phyloP scores from a whole-genome alignment of 2,113 vertebrate genomes.

The Tamias sibiricus region DNA sequence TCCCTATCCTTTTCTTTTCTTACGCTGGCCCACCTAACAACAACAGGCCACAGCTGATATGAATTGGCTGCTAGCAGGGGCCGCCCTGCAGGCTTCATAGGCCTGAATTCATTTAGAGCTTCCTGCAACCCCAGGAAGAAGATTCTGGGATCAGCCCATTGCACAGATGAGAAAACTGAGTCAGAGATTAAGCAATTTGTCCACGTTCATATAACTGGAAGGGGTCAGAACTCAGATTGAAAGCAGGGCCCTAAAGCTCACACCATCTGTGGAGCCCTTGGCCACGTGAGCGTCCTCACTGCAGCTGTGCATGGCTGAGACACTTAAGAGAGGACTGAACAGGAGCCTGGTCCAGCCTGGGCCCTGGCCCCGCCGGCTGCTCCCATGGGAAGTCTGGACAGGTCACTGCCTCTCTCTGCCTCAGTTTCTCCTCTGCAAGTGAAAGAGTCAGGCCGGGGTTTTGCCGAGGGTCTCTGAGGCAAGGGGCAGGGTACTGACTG shows the following conservation, averaged over 20 bases:
- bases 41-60: too few species aligned
- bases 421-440: neutral
- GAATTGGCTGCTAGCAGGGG: neutral
- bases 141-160: neutral
- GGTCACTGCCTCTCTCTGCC: neutral
- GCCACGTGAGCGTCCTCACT: too few species aligned
- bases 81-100: neutral
- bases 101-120: neutral
- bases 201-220: neutral
- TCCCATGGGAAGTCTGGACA: neutral
- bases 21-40: neutral
- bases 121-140: neutral
- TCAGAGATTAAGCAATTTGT: neutral
- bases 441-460: neutral
- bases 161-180: neutral
- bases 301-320: too few species aligned
- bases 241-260: neutral
- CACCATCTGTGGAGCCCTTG: rapidly evolving
- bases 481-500: conserved; percentile 50
- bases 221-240: neutral
- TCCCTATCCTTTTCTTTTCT: neutral
- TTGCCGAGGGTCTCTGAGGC: neutral
- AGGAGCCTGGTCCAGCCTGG: neutral
- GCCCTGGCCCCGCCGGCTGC: neutral
- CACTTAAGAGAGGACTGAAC: too few species aligned